A percentile compares a stretch with the other conserved stretches of the same genome.
Conservation (phyloP, 1,140 invertebrate species). For the Drosophila baimaii region DNA sequence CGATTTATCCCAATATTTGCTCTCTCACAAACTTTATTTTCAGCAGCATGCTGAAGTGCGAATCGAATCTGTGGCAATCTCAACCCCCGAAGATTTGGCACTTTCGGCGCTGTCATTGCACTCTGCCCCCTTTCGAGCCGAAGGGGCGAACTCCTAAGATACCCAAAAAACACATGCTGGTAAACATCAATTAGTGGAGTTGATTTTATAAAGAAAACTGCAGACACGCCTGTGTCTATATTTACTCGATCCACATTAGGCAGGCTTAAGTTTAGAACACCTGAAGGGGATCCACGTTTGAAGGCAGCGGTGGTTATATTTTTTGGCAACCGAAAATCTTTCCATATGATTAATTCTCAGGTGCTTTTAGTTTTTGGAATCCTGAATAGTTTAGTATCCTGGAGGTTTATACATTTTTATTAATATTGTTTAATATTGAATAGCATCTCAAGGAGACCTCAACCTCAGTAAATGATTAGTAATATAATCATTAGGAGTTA, state of each 20-base stretch:
- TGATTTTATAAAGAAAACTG: background rate
- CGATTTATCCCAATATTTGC: slow-evolving; percentile 35
- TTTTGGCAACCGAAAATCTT: too few relatives aligned
- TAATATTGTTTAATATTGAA: too few relatives aligned
- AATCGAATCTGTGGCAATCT: background rate
- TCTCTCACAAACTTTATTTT: background rate
- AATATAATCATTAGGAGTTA: too few relatives aligned
- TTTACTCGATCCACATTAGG: background rate
- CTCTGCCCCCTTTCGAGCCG: background rate
- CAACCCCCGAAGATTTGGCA: background rate
- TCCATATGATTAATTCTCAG: too few relatives aligned
- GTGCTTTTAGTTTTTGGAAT: too few relatives aligned
- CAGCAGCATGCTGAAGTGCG: background rate
- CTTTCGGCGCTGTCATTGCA: background rate
- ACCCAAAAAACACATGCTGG: background rate
- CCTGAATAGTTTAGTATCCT: too few relatives aligned
- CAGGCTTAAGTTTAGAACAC: background rate
- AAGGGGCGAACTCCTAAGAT: too few relatives aligned
- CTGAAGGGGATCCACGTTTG: background rate
- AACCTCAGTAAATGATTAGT: too few relatives aligned
- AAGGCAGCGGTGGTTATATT: too few relatives aligned
- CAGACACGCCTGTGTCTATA: background rate
- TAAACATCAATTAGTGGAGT: background rate
- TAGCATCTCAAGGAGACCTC: too few relatives aligned
- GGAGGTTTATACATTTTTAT: too few relatives aligned